Conservation (phyloP, 2,797 vertebrate genomes). For the Lateolabrax maculatus region DNA sequence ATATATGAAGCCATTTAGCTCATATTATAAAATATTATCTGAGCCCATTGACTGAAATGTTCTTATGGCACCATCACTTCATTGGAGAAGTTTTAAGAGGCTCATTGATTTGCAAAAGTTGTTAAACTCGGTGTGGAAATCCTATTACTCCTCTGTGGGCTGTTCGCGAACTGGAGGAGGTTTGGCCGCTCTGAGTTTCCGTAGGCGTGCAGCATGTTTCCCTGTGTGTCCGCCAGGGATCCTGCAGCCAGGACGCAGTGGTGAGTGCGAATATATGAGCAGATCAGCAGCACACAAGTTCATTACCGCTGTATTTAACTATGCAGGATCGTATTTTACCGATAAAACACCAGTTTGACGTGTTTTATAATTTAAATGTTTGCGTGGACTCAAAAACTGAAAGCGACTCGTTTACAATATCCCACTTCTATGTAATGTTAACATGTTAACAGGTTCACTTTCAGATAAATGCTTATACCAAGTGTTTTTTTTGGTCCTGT, state of each 20-base stretch:
- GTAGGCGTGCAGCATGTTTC: constrained; percentile 5
- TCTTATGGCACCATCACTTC: not conserved
- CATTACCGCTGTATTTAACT: accelerated
- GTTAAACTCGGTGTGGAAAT: not conserved
- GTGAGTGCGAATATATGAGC: not conserved
- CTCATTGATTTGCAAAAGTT: not conserved
- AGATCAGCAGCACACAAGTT: accelerated
- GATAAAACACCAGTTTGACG: accelerated
- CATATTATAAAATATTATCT: not conserved
- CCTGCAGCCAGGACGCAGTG: not conserved
- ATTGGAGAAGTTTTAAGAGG: too few relatives aligned
- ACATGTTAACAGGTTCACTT: not conserved
- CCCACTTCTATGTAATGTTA: too few relatives aligned
- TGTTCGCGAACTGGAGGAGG: not conserved
- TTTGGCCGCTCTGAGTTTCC: constrained; percentile 3
- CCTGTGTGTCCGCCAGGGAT: not conserved
- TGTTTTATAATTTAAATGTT: not conserved
- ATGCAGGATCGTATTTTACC: accelerated
- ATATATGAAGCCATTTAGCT: not conserved
- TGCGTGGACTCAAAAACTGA: not conserved
- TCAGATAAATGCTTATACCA: too few relatives aligned
- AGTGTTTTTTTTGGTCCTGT: not conserved
- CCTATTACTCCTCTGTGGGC: not conserved
- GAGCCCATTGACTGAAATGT: not conserved
- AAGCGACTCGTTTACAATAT: not conserved